Evolutionary conservation across 2,797 vertebrate genomes (phyloP).

Genomic region (Falco rusticolus): DNA sequence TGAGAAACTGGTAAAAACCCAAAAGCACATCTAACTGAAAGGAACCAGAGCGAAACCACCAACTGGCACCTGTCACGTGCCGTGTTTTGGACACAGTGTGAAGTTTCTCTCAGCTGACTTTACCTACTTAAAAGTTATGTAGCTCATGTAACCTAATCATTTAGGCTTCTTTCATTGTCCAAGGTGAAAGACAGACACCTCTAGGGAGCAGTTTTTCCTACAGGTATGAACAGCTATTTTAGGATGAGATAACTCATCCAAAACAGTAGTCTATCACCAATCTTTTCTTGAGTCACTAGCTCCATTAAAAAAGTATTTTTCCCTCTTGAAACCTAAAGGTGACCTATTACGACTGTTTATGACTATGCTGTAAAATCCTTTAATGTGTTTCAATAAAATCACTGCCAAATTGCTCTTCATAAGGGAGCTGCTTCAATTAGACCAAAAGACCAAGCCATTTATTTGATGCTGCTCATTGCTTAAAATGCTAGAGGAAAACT

Average conservation of each 20-base stretch:
- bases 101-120: not conserved
- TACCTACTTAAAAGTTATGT: not conserved
- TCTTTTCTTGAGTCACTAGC: constrained; percentile 11
- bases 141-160: not conserved
- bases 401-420: constrained; percentile 12
- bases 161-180: not conserved
- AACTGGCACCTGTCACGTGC: not conserved
- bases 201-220: not conserved
- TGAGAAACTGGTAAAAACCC: not conserved
- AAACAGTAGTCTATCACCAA: not conserved
- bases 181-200: not conserved
- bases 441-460: not conserved
- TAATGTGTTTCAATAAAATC: constrained; percentile 33
- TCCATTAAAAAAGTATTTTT: constrained; percentile 7
- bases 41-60: not conserved
- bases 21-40: not conserved
- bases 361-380: constrained; percentile 32
- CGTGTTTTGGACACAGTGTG: not conserved
- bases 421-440: constrained; percentile 7
- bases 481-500: not conserved
- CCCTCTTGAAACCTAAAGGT: constrained; percentile 11
- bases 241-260: not conserved
- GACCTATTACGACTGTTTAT: constrained; percentile 23
- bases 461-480: not conserved
- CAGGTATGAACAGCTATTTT: not conserved